Evolutionary conservation across 2,797 vertebrate species (phyloP), one percentile per base, ranked within the genome.

Genomic region (Gymnothorax reevesii): DNA sequence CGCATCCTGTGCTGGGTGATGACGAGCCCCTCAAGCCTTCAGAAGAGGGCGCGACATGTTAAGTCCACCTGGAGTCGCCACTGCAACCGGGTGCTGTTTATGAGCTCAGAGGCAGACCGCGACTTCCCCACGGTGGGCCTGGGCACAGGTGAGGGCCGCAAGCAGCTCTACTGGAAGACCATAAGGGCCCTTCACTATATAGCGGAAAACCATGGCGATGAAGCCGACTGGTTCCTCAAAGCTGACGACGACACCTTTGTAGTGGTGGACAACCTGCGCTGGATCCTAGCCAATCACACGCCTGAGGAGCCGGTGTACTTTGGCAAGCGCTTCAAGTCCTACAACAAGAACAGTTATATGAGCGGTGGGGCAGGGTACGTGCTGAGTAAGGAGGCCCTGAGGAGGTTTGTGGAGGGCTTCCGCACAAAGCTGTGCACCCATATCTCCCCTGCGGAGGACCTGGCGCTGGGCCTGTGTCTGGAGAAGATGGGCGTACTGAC

Each of bases 191-290:
- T 95, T 91, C 96, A 97, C 82, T 97, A 97, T 10, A 94, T 92
- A 7, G 93, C 96, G 4, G 92, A 95, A 88, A 95, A 98, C 92
- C 94, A 99, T 82, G 92, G 93, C 60, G 89, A 97, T 7, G 97
- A 98, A 87, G 98, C 98, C 0, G 98, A 99, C 88, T 99, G 98
- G 98, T 99, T 99, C 93, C 95, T 99, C 93, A 99, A 99, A 92
- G 98, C 98, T 0, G 98, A 99, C 7, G 98, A 99, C 0, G 98
- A 99, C 92, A 99, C 98, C 0, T 99, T 98, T 0, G 97, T 99
- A 4, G 90, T 98, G 6, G 92, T 99, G 66, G 98, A 99, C 94
- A 99, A 99, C 92, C 92, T 99, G 89, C 97, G 98, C 1, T 98
- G 96, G 97, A 88, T 99, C 73, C 96, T 99, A 64, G 95, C 97